These are phyloP conservation scores for Habropoda laboriosa DNA, from an alignment of 1,140 invertebrate species.

Conservation along the genomic window DNA sequence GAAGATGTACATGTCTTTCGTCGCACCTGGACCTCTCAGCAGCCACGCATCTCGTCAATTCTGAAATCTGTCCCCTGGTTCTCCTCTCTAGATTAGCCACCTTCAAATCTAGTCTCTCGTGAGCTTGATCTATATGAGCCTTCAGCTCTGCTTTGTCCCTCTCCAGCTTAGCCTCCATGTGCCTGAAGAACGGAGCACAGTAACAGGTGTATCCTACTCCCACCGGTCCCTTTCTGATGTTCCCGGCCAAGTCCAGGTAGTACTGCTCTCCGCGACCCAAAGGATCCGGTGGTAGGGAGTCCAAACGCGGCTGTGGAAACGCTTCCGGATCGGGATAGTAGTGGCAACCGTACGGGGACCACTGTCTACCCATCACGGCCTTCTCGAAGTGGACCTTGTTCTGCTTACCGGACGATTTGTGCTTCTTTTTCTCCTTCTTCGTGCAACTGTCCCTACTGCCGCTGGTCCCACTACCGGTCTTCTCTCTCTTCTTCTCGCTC, in stretches of 20 bases:
- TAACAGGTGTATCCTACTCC: conserved; percentile 93
- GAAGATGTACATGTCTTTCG: conserved; percentile 85
- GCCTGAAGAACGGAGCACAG: conserved; percentile 91
- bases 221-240: conserved; percentile 96
- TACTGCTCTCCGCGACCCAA: conserved; percentile 95
- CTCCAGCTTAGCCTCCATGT: conserved; percentile 93
- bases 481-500: conserved; percentile 73
- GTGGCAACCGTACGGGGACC: conserved; percentile 95
- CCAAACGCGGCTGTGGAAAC: conserved; percentile 91
- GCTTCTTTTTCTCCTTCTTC: conserved; percentile 79
- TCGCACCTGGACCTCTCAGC: conserved; percentile 86
- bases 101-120: conserved; percentile 90
- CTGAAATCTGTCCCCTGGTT: conserved; percentile 89
- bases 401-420: conserved; percentile 71
- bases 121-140: conserved; percentile 90
- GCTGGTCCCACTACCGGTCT: conserved; percentile 76
- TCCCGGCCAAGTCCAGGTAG: conserved; percentile 96
- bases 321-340: conserved; percentile 91
- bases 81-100: conserved; percentile 91
- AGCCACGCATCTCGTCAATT: conserved; percentile 85
- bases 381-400: conserved; percentile 80
- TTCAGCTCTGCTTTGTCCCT: conserved; percentile 93
- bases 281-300: conserved; percentile 92
- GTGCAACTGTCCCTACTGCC: conserved; percentile 80
- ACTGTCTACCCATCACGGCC: conserved; percentile 80